Conservation (phyloP, 2,888 invertebrate genomes). For the Troides oblongomaculatus region DNA sequence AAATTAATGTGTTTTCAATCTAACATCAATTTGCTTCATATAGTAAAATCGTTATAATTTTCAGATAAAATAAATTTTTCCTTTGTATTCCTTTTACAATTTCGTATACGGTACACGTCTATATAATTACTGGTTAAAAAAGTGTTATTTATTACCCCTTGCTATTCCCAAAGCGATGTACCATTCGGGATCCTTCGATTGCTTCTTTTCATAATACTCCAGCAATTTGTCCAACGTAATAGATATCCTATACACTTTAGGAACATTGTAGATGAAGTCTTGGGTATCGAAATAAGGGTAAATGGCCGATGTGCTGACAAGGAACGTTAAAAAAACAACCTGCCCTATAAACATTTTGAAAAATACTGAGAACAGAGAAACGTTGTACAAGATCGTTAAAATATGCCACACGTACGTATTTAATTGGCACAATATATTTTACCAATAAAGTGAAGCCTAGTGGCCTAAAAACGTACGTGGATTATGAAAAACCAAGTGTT, state of each 20-base stretch:
- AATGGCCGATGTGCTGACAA: slow-evolving; percentile 47
- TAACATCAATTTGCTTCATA: no score
- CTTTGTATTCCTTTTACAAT: no score
- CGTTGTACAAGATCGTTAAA: slow-evolving; percentile 45
- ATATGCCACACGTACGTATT: slow-evolving; percentile 47
- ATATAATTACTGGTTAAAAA: no score
- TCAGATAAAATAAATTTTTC: no score
- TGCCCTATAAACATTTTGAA: slow-evolving; percentile 59
- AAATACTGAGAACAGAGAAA: slow-evolving; percentile 45
- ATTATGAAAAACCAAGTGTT: no score
- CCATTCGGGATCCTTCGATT: slow-evolving; percentile 75
- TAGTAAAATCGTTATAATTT: no score
- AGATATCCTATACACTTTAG: slow-evolving; percentile 70
- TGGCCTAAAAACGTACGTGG: slow-evolving; percentile 10
- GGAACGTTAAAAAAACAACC: slow-evolving; percentile 47
- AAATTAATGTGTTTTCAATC: no score
- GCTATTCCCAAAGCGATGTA: slow-evolving; percentile 65
- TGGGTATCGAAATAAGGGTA: slow-evolving; percentile 75
- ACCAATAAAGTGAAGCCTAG: slow-evolving; percentile 23
- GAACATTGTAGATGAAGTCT: slow-evolving; percentile 75
- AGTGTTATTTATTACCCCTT: slow-evolving; percentile 51
- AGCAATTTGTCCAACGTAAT: slow-evolving; percentile 66
- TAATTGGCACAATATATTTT: slow-evolving; percentile 53
- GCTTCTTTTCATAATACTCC: slow-evolving; percentile 68
- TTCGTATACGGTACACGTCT: no score